Evolutionary conservation across 2,797 vertebrate species (phyloP).

Genomic region (Coccyzus lansbergi): DNA sequence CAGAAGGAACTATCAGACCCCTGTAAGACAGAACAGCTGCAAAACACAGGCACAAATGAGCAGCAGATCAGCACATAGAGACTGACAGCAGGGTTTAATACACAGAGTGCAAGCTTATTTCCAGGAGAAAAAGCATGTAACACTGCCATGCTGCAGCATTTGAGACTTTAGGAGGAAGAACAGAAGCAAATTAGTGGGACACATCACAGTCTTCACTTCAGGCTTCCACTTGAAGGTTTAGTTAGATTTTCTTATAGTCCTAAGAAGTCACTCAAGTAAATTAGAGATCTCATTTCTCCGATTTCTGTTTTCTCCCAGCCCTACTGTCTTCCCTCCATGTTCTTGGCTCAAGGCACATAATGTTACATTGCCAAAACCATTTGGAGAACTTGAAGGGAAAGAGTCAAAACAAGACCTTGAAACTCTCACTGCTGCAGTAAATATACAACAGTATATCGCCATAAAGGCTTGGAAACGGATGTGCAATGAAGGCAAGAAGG

Average conservation of each 20-base stretch:
- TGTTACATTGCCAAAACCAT: background rate
- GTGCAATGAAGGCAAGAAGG: background rate
- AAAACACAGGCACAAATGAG: conserved; percentile 67
- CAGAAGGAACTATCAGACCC: background rate
- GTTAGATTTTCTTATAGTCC: background rate
- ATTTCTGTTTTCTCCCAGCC: background rate
- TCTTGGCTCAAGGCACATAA: background rate
- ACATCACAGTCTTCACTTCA: background rate
- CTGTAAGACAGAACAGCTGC: conserved; percentile 49
- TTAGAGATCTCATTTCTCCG: background rate
- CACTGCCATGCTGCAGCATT: conserved; percentile 45
- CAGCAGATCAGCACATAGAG: conserved; percentile 70
- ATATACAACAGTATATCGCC: background rate
- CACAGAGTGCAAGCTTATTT: conserved; percentile 51
- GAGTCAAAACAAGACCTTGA: background rate
- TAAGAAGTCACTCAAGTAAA: background rate
- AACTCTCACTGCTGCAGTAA: background rate
- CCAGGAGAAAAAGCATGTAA: conserved; percentile 55
- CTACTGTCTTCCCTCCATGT: background rate
- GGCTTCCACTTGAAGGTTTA: background rate
- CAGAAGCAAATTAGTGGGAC: conserved; percentile 37
- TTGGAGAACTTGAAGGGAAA: background rate
- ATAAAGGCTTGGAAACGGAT: background rate
- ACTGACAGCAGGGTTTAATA: conserved; percentile 46
- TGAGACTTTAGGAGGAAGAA: conserved; percentile 28